phyloP scores from a whole-genome alignment of 2,797 vertebrate species.

The Apogon hyalosoma region DNA sequence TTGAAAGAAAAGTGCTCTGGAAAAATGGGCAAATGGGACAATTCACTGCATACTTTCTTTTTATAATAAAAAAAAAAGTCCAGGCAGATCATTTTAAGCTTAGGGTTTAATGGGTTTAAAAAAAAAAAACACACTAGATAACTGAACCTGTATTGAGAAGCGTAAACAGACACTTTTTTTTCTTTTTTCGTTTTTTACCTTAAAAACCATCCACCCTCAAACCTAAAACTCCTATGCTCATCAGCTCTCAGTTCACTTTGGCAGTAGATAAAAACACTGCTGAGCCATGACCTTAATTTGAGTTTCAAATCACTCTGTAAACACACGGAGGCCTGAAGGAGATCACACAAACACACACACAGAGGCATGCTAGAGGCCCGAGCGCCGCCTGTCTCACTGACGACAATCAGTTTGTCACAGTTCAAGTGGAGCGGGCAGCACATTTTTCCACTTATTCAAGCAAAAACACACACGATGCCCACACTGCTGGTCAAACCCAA shows the following conservation, averaged over 20 bases:
- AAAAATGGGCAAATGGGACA: no score
- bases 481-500: no score
- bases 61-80: no score
- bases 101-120: no score
- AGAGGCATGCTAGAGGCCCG: neutral
- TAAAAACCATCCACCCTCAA: neutral
- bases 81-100: no score
- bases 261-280: slow-evolving; percentile 38
- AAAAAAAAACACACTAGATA: no score
- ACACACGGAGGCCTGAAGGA: slow-evolving; percentile 17
- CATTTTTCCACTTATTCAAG: slow-evolving; percentile 32
- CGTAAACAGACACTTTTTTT: no score
- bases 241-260: slow-evolving; percentile 34
- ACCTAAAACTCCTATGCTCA: slow-evolving; percentile 11
- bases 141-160: no score
- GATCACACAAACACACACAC: slow-evolving; percentile 18
- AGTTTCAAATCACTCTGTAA: slow-evolving; percentile 43
- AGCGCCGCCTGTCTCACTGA: neutral
- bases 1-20: no score
- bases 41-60: no score
- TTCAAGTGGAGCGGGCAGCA: slow-evolving; percentile 3
- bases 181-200: no score
- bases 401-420: slow-evolving; percentile 26
- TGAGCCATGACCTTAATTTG: slow-evolving; percentile 60
- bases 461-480: neutral